These are phyloP conservation scores for Luidia sarsii DNA, from an alignment of 53 echinoderm and acorn worm genomes.

Conservation along the genomic window DNA sequence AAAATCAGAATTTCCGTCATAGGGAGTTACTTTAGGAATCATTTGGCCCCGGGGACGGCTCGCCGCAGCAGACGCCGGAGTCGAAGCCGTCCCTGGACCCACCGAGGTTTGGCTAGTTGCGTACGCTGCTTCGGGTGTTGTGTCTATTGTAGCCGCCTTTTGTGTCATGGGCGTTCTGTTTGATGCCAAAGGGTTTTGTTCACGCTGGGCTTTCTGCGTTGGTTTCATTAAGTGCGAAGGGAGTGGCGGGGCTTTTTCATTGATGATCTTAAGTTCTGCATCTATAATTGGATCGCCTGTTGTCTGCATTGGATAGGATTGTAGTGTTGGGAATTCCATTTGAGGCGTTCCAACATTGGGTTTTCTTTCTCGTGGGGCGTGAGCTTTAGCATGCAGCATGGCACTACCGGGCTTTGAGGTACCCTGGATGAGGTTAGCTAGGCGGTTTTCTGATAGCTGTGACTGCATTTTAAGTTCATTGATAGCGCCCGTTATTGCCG, in stretches of 20 bases:
- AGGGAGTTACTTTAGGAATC: background rate
- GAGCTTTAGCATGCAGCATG: too few species aligned
- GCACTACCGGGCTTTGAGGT: too few species aligned
- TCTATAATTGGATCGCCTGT: background rate
- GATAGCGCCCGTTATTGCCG: too few species aligned
- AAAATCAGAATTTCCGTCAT: background rate
- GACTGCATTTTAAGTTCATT: too few species aligned
- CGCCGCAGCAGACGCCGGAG: too few species aligned
- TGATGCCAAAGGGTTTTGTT: background rate
- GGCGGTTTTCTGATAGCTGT: too few species aligned
- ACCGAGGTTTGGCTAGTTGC: background rate
- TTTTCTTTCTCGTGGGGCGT: too few species aligned
- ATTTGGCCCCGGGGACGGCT: background rate
- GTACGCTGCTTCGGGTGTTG: background rate
- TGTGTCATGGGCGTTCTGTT: background rate
- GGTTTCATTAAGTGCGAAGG: background rate
- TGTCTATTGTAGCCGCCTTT: background rate
- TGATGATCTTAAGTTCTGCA: slow-evolving; percentile 8
- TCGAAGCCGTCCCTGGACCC: background rate
- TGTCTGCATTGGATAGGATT: too few species aligned
- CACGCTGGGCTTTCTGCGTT: background rate
- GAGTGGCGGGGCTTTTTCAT: too few species aligned
- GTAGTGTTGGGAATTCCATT: too few species aligned
- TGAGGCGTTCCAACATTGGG: too few species aligned
- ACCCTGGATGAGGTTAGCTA: too few species aligned